Evolutionary conservation across 37 sponge, comb jelly and placozoan genomes (phyloP).

Genomic region (Spongilla lacustris): DNA sequence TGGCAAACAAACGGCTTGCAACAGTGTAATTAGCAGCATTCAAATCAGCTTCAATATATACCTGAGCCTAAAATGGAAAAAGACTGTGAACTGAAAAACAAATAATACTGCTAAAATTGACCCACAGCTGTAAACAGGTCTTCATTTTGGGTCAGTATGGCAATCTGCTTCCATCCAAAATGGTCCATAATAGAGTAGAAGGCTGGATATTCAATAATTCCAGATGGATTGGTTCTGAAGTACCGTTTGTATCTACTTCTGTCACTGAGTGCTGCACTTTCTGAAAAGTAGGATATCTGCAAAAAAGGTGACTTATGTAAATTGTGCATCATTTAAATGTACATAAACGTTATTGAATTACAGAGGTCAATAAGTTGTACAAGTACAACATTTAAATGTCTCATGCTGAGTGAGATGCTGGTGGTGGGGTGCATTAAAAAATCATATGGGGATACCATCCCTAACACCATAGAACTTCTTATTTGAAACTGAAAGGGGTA

Average conservation of each 20-base stretch:
- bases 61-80: not conserved
- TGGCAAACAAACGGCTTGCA: not conserved
- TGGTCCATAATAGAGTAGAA: not conserved
- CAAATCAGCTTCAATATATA: not conserved
- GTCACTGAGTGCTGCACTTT: slow-evolving; percentile 11
- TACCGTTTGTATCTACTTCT: slow-evolving; percentile 15
- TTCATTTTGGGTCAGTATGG: slow-evolving; percentile 18
- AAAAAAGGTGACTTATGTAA: not conserved
- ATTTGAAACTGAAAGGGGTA: too few species aligned
- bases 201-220: not conserved
- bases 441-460: too few species aligned
- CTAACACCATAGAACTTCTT: too few species aligned
- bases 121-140: slow-evolving; percentile 19
- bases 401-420: too few species aligned
- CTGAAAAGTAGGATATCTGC: slow-evolving; percentile 26
- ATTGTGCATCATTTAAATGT: too few species aligned
- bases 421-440: too few species aligned
- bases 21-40: not conserved
- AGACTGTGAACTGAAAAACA: too few species aligned
- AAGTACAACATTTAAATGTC: too few species aligned
- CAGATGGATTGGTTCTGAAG: slow-evolving; percentile 27
- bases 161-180: slow-evolving; percentile 18
- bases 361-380: too few species aligned
- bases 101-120: not conserved
- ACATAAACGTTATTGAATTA: too few species aligned